A percentile compares a stretch with the other conserved stretches of the same genome.
These are phyloP conservation scores for Heliothis peltigera DNA, from an alignment of 2,888 invertebrate genomes.

Conservation along the genomic window DNA sequence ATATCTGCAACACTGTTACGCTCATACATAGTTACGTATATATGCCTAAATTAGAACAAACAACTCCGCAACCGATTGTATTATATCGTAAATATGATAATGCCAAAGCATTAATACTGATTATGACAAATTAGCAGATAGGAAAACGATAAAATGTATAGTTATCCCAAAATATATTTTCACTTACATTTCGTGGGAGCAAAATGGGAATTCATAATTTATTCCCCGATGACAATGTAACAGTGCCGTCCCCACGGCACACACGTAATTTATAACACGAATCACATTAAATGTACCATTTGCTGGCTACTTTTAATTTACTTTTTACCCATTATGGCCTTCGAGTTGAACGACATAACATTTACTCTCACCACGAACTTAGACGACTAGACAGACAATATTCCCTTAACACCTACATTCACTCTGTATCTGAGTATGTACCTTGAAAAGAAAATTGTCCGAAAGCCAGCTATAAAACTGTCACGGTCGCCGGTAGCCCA, in stretches of 20 bases:
- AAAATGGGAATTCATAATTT: conserved; percentile 44
- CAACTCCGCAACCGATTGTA: conserved; percentile 22
- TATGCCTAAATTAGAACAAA: conserved; percentile 25
- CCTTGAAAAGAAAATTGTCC: conserved; percentile 52
- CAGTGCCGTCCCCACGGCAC: conserved; percentile 36
- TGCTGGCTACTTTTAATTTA: conserved; percentile 37
- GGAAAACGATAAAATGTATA: conserved; percentile 54
- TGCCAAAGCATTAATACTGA: conserved; percentile 47
- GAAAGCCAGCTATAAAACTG: conserved; percentile 61
- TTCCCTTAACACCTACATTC: conserved; percentile 38
- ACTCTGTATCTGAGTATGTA: conserved; percentile 38
- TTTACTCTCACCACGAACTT: conserved; percentile 12
- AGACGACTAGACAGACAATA: conserved; percentile 29
- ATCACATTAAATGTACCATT: conserved; percentile 38
- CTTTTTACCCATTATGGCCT: conserved; percentile 1
- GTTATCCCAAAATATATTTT: conserved; percentile 50
- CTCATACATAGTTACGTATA: neutral
- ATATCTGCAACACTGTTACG: neutral
- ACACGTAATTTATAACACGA: conserved; percentile 41
- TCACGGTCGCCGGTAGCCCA: conserved; percentile 53
- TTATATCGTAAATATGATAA: conserved; percentile 51
- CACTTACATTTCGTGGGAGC: conserved; percentile 31
- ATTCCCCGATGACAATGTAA: conserved; percentile 49
- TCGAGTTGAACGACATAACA: conserved; percentile 15
- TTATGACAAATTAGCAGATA: conserved; percentile 54